phyloP scores from a whole-genome alignment of 2,113 vertebrate genomes.

The Nothobranchius kuhntae region DNA sequence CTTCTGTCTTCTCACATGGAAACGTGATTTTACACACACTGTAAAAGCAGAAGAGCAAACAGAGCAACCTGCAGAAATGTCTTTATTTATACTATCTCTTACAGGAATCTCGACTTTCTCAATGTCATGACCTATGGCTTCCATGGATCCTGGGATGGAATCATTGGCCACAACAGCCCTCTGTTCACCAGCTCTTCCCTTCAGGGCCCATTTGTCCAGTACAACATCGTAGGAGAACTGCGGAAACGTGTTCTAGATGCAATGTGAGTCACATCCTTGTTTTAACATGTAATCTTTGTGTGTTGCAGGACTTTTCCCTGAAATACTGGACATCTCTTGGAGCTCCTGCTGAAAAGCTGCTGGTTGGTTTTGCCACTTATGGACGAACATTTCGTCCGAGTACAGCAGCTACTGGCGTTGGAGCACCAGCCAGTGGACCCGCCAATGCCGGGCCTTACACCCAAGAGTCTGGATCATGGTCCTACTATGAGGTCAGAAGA shows the following conservation, averaged over 20 bases:
- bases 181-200: constrained; percentile 60
- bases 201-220: constrained; percentile 16
- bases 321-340: constrained; percentile 76
- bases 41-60: too few species aligned
- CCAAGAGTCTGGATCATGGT: constrained; percentile 77
- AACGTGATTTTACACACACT: background rate
- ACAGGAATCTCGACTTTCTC: constrained; percentile 77
- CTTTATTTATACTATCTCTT: background rate
- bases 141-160: constrained; percentile 73
- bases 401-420: constrained; percentile 47
- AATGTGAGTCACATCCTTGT: background rate
- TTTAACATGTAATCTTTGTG: background rate
- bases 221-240: constrained; percentile 67
- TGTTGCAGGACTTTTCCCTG: constrained; percentile 75
- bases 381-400: constrained; percentile 74
- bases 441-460: constrained; percentile 75
- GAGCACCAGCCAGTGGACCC: constrained; percentile 60
- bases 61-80: too few species aligned
- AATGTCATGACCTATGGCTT: constrained; percentile 84
- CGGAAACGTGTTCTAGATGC: too few species aligned
- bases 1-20: background rate
- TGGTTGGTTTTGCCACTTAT: constrained; percentile 79
- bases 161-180: constrained; percentile 80
- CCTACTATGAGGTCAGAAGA: constrained; percentile 81
- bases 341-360: constrained; percentile 74